Evolutionary conservation across 2,113 vertebrate genomes (phyloP), one percentile per base, ranked within the genome.

Genomic region (Canis aureus): DNA sequence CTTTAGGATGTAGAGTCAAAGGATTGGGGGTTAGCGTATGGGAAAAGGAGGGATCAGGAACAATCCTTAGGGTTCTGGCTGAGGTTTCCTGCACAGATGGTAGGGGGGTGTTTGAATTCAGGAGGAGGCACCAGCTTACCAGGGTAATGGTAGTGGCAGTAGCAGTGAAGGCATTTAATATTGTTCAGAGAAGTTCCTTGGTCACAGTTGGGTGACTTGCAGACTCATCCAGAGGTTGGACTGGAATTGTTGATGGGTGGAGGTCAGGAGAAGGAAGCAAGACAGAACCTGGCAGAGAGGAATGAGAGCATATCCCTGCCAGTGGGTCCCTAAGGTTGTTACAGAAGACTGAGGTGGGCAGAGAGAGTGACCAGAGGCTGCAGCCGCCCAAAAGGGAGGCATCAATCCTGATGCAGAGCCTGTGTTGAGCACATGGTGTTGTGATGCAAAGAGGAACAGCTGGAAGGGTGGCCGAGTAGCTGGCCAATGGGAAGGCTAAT

Each of bases 211-310:
- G 43, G 43, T 43, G 43, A 43, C 43, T 43, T 43, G 43, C 43
- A 43, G 43, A 43, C 43, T 81, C 15, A 64, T 27, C 3, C 19
- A 74, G 69, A 88, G 5, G 2, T 57, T 87, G 73, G 12, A 84
- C 92, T 91, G 49, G 55, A 93, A 38, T 82, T 81, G 71, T 27
- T 95, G 49, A 51, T 49, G 60, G 59, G n/a, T 89, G n/a, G 23
- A 67, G 8, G n/a, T 73, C 43, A 25, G n/a, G 16, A 73, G 74
- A 23, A 15, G 74, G 57, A 57, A 88, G 15, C 6, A 93, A 96
- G 60, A 69, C 38, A 79, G 23, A 74, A 86, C 60, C 11, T 59
- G 22, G 59, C 59, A 69, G 57, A 95, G 20, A 91, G 51, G 11
- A 38, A 35, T 29, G 89, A 79, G 73, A 85, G 57, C 17, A 67